These are phyloP conservation scores for Thermophis baileyi DNA, from an alignment of 2,113 vertebrate genomes.

Conservation along the genomic window DNA sequence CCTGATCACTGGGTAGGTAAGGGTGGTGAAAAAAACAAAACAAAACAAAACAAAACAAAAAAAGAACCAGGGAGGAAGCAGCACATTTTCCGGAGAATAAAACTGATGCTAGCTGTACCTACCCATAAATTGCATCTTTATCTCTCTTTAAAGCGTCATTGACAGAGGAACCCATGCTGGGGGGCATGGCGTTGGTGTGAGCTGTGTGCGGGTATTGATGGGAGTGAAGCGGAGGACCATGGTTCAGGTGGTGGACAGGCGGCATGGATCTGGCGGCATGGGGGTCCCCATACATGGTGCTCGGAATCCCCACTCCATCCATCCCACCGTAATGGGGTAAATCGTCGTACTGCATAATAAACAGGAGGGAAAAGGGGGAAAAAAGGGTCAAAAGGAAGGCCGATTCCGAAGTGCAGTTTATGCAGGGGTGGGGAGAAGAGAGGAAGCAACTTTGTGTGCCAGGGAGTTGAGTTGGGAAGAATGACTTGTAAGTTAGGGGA, in stretches of 20 bases:
- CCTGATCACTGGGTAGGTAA: not conserved
- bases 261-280: slow-evolving; percentile 96
- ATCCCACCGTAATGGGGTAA: slow-evolving; percentile 97
- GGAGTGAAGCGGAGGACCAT: slow-evolving; percentile 93
- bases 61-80: not conserved
- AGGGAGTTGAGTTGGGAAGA: not conserved
- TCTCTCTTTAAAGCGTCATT: slow-evolving; percentile 99
- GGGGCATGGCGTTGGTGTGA: slow-evolving; percentile 95
- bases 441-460: not conserved
- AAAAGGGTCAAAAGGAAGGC: slow-evolving; percentile 53
- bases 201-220: slow-evolving; percentile 97
- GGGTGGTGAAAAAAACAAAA: not conserved
- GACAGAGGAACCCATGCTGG: slow-evolving; percentile 95
- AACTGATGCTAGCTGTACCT: slow-evolving; percentile 67
- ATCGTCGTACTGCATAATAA: slow-evolving; percentile 94
- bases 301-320: slow-evolving; percentile 97
- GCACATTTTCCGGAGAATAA: not conserved
- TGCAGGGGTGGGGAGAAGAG: not conserved
- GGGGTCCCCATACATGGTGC: slow-evolving; percentile 97
- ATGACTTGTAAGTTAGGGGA: not conserved
- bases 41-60: too few relatives aligned
- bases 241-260: slow-evolving; percentile 95
- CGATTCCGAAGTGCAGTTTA: not conserved
- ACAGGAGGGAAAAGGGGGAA: slow-evolving; percentile 32
- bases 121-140: slow-evolving; percentile 99